Base-by-base conservation (phyloP, 2,888 invertebrate genomes). In the Megamerina dolium region DNA sequence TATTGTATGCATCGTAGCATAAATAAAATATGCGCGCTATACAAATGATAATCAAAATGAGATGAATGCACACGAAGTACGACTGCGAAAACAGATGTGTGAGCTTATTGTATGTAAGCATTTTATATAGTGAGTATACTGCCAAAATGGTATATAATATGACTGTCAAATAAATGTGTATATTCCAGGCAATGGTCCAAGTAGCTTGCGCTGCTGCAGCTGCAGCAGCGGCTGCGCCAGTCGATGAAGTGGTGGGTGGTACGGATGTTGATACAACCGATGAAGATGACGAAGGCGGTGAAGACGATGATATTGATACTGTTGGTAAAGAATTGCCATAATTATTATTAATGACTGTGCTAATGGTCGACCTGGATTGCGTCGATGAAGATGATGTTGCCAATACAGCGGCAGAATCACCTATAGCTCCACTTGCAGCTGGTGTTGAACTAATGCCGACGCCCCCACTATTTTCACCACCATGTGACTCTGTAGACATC, bases 1-100 rank as follows among this genome's bases (percentile, higher is more conserved):
- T 81, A 63, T 93, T 93, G 66, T 94, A 94, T 0, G 91, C 89
- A 72, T 94, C 94, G 64, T 91, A 87, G 56, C 91, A 86, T 56
- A 94, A 77, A 64, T 90, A 92, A 57, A 89, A 85, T 56, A 90
- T 87, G 37, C 90, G 78, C 61, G 88, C 75, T 14, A 84, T 78
- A 63, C 93, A 90, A 32, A 92, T 83, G 10, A 84, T 76, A 9
- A 91, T 86, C 42, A 94, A 72, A 54, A 92, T 80, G 37, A 88
- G 72, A 72, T 92, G 89, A 17, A 93, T 78, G 27, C 87, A 84
- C 19, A 93, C 77, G 68, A 92, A 93, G 67, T 92, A 93, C 45
- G 87, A 86, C 63, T 87, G 87, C 3, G 87, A 85, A 58, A 93
- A 82, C 48, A 94, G 77, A 70, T 90, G 89, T 5, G 88, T 87